Evolutionary conservation across 1,140 invertebrate species (phyloP), one percentile per base, ranked within the genome.

Genomic region (Temnothorax curvispinosus): DNA sequence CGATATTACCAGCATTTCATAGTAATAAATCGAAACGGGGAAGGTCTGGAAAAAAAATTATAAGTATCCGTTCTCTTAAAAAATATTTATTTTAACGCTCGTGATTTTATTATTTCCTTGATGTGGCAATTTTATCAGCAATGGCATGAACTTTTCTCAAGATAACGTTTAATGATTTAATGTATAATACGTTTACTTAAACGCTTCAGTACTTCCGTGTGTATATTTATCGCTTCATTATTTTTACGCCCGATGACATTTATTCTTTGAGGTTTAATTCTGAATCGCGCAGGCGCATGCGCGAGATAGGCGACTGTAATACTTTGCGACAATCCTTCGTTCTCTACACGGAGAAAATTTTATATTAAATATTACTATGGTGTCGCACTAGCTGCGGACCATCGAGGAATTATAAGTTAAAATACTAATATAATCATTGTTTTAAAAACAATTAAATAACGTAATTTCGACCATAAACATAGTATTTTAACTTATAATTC

Each of bases 1-100:
- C 41, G 21, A 60, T 21, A n/a, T 82, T 47, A 58, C 27, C 38
- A 13, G 44, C 69, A 75, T 84, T 62, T 56, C 44, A 7, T 32
- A 60, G n/a, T 47, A 60, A 82, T 18, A 74, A 84, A 62, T 58
- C 18, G 41, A 72, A 27, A 6, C 32, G 0, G 18, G 47, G 15
- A n/a, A 27, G 27, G 38, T 35, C 6, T 41, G 18, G n/a, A 38
- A 35, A 35, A 65, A 35, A 54, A 27, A n/a, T 18, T 60, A 50
- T 21, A n/a, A n/a, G n/a, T n/a, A 13, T 32, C 1, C 21, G 27
- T 7, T 47, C 41, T 52, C 4, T 21, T 44, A 18, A 21, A 64
- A 64, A 62, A 81, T 32, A 81, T 67, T 54, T n/a, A 50, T 84
- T 52, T 71, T 54, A n/a, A 9, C 15, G 18, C 27, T 64, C 21